Evolutionary conservation across 2,888 invertebrate genomes (phyloP).

Genomic region (Masnerella sp.): DNA sequence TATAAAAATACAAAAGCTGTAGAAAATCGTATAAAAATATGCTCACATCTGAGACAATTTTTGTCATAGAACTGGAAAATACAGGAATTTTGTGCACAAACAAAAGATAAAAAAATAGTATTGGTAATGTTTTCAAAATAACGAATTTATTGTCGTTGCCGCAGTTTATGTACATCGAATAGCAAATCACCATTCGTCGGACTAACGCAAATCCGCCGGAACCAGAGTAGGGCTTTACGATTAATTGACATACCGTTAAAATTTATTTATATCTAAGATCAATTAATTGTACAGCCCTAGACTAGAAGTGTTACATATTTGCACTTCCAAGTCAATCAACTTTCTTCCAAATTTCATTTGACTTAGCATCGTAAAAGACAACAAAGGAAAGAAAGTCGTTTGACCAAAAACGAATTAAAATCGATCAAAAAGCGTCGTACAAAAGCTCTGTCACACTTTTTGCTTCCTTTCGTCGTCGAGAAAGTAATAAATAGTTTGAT

Average conservation of each 20-base stretch:
- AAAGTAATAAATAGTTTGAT: constrained; percentile 57
- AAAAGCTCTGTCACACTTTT: constrained; percentile 3
- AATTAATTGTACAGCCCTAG: constrained; percentile 52
- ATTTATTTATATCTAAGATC: constrained; percentile 6
- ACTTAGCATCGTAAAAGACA: no score
- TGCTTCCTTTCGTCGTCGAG: constrained; percentile 12
- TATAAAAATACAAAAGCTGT: constrained; percentile 29
- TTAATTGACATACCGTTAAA: constrained; percentile 27
- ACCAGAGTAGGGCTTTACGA: constrained; percentile 55
- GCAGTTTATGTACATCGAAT: no score
- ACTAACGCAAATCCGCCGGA: constrained; percentile 50
- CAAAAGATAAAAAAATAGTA: no score
- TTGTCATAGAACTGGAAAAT: not conserved
- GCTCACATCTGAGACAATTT: no score
- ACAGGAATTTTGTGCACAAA: no score
- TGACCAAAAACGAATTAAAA: constrained; percentile 6
- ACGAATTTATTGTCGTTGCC: no score
- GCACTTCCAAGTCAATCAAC: constrained; percentile 36
- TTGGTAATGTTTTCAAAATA: no score
- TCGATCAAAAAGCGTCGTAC: constrained; percentile 33
- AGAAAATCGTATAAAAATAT: constrained; percentile 11
- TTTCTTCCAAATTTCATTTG: not conserved
- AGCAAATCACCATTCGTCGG: not conserved
- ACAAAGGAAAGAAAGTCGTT: constrained; percentile 5
- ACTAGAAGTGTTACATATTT: constrained; percentile 48